Base-by-base conservation (phyloP, 2,113 vertebrate genomes). In the Passer domesticus region DNA sequence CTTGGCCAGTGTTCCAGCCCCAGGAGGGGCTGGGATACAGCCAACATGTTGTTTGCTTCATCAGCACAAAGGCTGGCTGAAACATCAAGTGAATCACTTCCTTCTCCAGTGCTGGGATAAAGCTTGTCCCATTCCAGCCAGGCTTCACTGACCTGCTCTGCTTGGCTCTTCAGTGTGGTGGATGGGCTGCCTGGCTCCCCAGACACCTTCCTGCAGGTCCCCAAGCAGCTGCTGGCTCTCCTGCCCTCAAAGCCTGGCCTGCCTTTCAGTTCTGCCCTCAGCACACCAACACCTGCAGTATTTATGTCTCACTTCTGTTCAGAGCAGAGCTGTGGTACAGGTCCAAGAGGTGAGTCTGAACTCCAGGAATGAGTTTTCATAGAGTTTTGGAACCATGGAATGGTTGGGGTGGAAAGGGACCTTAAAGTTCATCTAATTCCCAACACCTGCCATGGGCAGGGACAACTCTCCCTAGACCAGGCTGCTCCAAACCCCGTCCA, bases 401-500 rank as follows among this genome's bases (percentile, higher is more conserved):
- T 18, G 30, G 20, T 41, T 70, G 9, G 41, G n/a, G 28, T 47
- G 20, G 23, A 27, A 78, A 78, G 4, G 6, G 7, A 47, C 19
- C 10, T 55, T 41, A n/a, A n/a, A 46, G 15, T 19, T 47, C 28
- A 46, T n/a, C 74, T 62, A 15, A 16, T 47, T 78, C 55, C 55
- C 28, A 44, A 1, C 33, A 3, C 10, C 12, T 62, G 47, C 64
- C 23, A 39, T 41, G 39, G 23, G 4, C 74, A 87, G 41, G 47
- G 41, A 55, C 23, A 46, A 5, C 15, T n/a, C 46, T 8, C 56
- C 6, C 16, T 47, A 20, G 1, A 0, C 13, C n/a, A 62, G n/a
- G 4, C 1, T n/a, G n/a, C n/a, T 53, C 47, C 55, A 78, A n/a
- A 15, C 39, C 10, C 23, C 0, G 0, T 69, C 55, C 74, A 62